Evolutionary conservation across 2,888 invertebrate genomes (phyloP), one percentile per base, ranked within the genome.

Genomic region (Lycophotia porphyrea): DNA sequence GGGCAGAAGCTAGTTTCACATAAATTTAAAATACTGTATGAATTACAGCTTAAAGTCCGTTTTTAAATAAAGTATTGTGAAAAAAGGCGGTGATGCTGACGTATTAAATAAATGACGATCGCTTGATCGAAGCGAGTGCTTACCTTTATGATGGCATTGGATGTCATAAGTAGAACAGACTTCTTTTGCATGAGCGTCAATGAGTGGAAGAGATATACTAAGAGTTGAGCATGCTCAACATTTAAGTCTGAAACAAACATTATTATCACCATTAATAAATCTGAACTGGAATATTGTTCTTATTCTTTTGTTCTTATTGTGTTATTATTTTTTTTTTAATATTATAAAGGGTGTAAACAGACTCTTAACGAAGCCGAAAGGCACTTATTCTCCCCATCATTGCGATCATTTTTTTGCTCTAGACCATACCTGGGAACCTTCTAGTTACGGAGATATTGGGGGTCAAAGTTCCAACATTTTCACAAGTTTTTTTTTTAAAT

Each of bases 121-220:
- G 31, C 44, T 34, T 1, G 61, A 87, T 31, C 21, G 1, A 2
- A 58, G 31, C 31, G 18, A 1, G 60, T 60, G 31, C 90, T 90
- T 88, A 96, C 96, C 90, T 96, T 96, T 73, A 96, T 96, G 42
- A 96, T 96, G 55, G 96, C 98, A 82, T 98, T 98, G 3, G 98
- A 98, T 49, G 98, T 98, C 88, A 98, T 97, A 15, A 99, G 97
- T 55, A 99, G 96, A 2, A 99, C 98, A 3, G 98, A 98, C 93
- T 99, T 99, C 95, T 99, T 99, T 95, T 99, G 99, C 98, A 99
- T 99, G 81, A 99, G 96, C 89, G 99, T 99, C 78, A 99, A 95
- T 0, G 99, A 99, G 94, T 99, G 99, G 94, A 99, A 99, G 21
- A 99, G 96, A 93, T 99, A 99, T 15, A 99, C 97, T 82, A 99